Percentiles rank a stretch among this genome's conserved stretches.
Conservation (phyloP, 2,797 vertebrate genomes). For the Nyctalus aviator region DNA sequence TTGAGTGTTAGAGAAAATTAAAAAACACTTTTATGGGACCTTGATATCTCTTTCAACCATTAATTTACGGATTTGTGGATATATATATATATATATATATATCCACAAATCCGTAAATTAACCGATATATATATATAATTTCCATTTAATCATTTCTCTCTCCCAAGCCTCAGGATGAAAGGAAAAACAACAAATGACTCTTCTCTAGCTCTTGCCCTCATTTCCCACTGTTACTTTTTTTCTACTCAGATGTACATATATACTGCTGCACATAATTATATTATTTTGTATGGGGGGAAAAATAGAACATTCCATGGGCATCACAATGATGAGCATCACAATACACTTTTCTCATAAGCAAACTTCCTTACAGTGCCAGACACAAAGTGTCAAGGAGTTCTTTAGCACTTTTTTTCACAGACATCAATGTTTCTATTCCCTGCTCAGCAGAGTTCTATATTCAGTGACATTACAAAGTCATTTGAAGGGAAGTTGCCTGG, state of each 20-base stretch:
- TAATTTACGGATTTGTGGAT: slow-evolving; percentile 15
- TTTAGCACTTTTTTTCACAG: slow-evolving; percentile 56
- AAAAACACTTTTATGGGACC: not conserved
- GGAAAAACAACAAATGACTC: not conserved
- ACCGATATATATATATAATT: not conserved
- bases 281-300: not conserved
- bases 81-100: not conserved
- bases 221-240: not conserved
- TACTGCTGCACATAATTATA: slow-evolving; percentile 6
- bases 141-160: not conserved
- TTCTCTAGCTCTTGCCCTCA: not conserved
- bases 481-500: slow-evolving; percentile 71
- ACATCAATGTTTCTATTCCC: slow-evolving; percentile 65
- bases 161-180: not conserved
- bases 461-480: slow-evolving; percentile 69
- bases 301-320: not conserved
- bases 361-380: slow-evolving; percentile 43
- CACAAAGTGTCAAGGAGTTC: slow-evolving; percentile 55
- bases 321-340: slow-evolving; percentile 32
- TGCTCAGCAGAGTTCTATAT: slow-evolving; percentile 66
- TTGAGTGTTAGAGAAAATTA: not conserved
- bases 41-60: not conserved
- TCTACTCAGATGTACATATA: not conserved
- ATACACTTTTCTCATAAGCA: slow-evolving; percentile 66
- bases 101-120: not conserved